Percentiles rank a stretch among this genome's conserved stretches.
Evolutionary conservation across 2,113 vertebrate genomes (phyloP).

Genomic region (Coracopsis vasa): DNA sequence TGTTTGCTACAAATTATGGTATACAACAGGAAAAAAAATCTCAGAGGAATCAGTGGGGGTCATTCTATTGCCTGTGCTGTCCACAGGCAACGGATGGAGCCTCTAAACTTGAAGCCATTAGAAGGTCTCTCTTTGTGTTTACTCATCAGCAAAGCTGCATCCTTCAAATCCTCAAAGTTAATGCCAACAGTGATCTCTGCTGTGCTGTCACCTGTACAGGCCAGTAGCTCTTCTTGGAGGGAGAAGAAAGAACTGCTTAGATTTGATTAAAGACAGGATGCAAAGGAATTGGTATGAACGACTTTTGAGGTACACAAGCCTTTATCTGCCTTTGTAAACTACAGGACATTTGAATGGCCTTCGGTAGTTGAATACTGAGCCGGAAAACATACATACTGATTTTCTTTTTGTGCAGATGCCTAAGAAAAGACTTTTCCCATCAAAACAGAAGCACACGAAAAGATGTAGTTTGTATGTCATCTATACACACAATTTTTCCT

Average conservation of each 20-base stretch:
- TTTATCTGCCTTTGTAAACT: constrained; percentile 51
- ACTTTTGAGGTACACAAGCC: constrained; percentile 34
- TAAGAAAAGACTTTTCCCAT: constrained; percentile 49
- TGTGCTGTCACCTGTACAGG: not conserved
- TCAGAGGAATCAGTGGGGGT: not conserved
- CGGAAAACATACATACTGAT: constrained; percentile 28
- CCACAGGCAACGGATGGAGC: not conserved
- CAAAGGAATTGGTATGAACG: constrained; percentile 49
- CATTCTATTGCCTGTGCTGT: not conserved
- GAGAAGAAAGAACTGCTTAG: constrained; percentile 32
- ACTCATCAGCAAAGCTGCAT: not conserved
- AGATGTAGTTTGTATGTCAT: constrained; percentile 1
- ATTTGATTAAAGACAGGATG: constrained; percentile 4
- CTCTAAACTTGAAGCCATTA: not conserved
- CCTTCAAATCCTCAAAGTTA: not conserved
- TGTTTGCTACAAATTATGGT: not conserved
- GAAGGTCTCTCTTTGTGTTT: not conserved
- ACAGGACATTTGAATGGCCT: constrained; percentile 66
- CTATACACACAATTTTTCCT: constrained; percentile 32
- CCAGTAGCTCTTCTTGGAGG: constrained; percentile 11
- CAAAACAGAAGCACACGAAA: constrained; percentile 45
- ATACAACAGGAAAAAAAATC: not conserved
- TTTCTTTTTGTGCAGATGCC: constrained; percentile 22
- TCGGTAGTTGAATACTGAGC: constrained; percentile 62
- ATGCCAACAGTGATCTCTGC: not conserved